Evolutionary conservation across 2,797 vertebrate genomes (phyloP).

Genomic region (Capromys pilorides): DNA sequence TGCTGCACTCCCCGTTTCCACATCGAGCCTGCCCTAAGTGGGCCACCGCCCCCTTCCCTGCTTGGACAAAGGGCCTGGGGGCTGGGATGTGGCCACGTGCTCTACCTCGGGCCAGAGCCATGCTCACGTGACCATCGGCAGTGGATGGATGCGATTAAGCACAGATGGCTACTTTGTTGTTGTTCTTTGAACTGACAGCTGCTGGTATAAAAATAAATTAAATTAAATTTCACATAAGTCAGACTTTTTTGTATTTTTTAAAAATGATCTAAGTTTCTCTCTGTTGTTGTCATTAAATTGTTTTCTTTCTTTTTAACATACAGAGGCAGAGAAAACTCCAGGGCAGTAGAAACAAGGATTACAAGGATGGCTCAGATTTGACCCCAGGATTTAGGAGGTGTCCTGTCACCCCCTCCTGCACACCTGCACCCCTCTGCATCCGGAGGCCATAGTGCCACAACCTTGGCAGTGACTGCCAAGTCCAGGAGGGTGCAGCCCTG

Average conservation of each 20-base stretch:
- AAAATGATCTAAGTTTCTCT: conserved; percentile 78
- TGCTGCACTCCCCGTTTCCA: not conserved
- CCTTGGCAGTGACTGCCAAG: not conserved
- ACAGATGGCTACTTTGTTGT: conserved; percentile 88
- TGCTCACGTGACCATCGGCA: conserved; percentile 87
- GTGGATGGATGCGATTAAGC: conserved; percentile 83
- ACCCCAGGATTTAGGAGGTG: conserved; percentile 32
- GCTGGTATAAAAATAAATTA: conserved; percentile 91
- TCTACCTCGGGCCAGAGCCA: conserved; percentile 85
- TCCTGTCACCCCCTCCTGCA: not conserved
- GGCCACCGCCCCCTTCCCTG: not conserved
- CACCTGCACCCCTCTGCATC: rapidly evolving
- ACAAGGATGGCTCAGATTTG: not conserved
- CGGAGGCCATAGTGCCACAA: rapidly evolving
- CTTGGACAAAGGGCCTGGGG: conserved; percentile 61
- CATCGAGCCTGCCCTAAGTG: not conserved
- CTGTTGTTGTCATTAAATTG: conserved; percentile 79
- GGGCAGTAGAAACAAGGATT: conserved; percentile 62
- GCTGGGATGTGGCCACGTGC: conserved; percentile 83
- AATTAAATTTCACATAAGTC: conserved; percentile 90
- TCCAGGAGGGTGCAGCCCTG: not conserved
- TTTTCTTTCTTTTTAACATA: conserved; percentile 80
- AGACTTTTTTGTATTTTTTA: conserved; percentile 82
- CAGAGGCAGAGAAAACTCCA: conserved; percentile 75
- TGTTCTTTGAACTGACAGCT: conserved; percentile 91